These are phyloP conservation scores for Tanypteryx hageni DNA, from an alignment of 2,888 invertebrate species.

Conservation along the genomic window DNA sequence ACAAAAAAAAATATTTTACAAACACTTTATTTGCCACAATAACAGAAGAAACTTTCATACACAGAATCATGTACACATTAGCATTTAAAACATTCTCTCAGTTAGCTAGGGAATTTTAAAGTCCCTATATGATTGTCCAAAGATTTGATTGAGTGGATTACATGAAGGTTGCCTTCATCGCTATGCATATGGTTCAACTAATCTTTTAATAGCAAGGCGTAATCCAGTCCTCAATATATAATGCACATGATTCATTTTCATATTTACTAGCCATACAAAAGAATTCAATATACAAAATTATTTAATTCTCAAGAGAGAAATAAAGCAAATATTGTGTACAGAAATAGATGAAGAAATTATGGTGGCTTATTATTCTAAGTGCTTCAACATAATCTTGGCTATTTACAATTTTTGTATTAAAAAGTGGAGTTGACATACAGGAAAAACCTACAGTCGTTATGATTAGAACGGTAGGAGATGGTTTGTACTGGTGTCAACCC, in stretches of 20 bases:
- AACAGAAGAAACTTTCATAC: constrained; percentile 56
- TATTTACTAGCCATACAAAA: constrained; percentile 42
- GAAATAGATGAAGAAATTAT: constrained; percentile 54
- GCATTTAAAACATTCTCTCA: constrained; percentile 56
- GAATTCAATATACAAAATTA: constrained; percentile 56
- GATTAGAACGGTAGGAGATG: constrained; percentile 40
- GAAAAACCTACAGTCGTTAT: constrained; percentile 47
- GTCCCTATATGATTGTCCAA: constrained; percentile 61
- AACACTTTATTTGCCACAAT: constrained; percentile 59
- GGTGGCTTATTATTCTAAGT: constrained; percentile 56
- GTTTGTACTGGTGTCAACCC: constrained; percentile 63
- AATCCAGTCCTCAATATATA: constrained; percentile 49
- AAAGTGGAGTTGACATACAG: constrained; percentile 53
- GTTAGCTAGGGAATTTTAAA: constrained; percentile 54
- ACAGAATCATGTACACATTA: constrained; percentile 50
- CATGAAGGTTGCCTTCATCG: neutral
- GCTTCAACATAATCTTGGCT: constrained; percentile 43
- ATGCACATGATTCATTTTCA: constrained; percentile 61
- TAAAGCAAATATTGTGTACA: constrained; percentile 54
- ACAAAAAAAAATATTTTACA: constrained; percentile 1
- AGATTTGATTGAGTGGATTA: constrained; percentile 50
- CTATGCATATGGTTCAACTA: constrained; percentile 10
- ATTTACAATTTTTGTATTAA: constrained; percentile 44
- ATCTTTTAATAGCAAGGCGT: constrained; percentile 50
- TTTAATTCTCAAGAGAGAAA: constrained; percentile 64